Base-by-base conservation (phyloP, 2,113 vertebrate genomes). In the Callithrix jacchus region DNA sequence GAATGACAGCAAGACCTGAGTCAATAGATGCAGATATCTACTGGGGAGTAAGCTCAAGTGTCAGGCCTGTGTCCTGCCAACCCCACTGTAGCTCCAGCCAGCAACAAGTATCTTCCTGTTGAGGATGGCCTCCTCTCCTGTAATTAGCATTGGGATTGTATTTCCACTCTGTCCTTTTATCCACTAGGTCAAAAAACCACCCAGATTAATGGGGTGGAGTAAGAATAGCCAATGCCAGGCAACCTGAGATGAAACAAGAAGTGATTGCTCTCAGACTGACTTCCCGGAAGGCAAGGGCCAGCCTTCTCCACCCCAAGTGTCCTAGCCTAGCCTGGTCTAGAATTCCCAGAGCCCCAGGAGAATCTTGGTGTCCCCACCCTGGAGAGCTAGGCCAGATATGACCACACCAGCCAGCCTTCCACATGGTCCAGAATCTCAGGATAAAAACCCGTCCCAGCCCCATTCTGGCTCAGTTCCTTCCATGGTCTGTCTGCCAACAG, bases 91-190 rank as follows among this genome's bases (percentile, higher is more conserved):
- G 27, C 45, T 92, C 71, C 18, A 76, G 18, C 66, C 30, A 91
- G 61, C 47, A 18, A 86, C 47, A 84, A 85, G 73, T 47, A 80
- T n/a, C 37, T 61, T 93, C 54, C 80, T 94, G 27, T 76, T 61
- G 27, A 96, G 71, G 87, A 96, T 37, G 17, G 37, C 17, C 70
- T 86, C 58, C 56, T 91, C 52, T 83, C 37, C 56, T 92, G 23
- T 95, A 70, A 90, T 42, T 97, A 81, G 61, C 21, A 18, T 54
- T 95, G 77, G 58, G 21, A 37, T 40, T 95, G 0, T 92, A 83
- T 85, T 97, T 95, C 81, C 79, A 61, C n/a, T 54, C 74, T 91
- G 56, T 52, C 14, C 45, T 25, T 91, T 95, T 45, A 96, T 37
- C 64, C 13, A 85, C 71, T 79, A 79, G 40, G 86, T 93, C 58